Base-by-base conservation (phyloP, 2,797 vertebrate species). In the Fratercula arctica region DNA sequence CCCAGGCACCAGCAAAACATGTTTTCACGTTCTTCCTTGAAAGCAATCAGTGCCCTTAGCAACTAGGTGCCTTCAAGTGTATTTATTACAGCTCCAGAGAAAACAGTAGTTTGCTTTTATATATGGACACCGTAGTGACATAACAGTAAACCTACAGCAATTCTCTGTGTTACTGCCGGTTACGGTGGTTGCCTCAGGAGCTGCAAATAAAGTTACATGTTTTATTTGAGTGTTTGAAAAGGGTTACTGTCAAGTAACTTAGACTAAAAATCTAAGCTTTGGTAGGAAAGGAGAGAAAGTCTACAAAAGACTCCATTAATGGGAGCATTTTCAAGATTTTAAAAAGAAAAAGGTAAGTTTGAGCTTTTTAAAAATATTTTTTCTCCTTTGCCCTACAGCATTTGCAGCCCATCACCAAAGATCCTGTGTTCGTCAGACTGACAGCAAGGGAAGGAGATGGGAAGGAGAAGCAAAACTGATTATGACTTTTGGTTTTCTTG, bases 91-190 rank as follows among this genome's bases (percentile, higher is more conserved):
- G 87, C 79, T 96, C 92, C 89, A 94, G 92, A 94, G 90, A 96
- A 96, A 97, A 97, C 92, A 96, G 95, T 92, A 96, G 89, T 93
- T 97, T 92, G 92, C 92, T 96, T 97, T 97, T 95, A 96, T 96
- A 92, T 96, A 96, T 94, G 91, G 92, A 96, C 96, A 95, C 95
- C 97, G 96, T 96, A 97, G 97, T 96, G 96, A 97, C 96, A 97
- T 94, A 97, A 97, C 95, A 97, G 94, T 97, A 97, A 97, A 97
- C 93, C 97, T 81, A 94, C 85, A 94, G 90, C 90, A 91, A 69
- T 95, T 84, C 90, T 93, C 73, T 93, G 92, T 95, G 89, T 96
- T 96, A 23, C 90, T 96, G 95, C 70, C 91, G 93, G 96, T 96
- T 96, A 93, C 43, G 76, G 92, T 35, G 90, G 96, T 96, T 97